Evolutionary conservation across 2,797 vertebrate genomes (phyloP).

Genomic region (Sebastolobus alascanus): DNA sequence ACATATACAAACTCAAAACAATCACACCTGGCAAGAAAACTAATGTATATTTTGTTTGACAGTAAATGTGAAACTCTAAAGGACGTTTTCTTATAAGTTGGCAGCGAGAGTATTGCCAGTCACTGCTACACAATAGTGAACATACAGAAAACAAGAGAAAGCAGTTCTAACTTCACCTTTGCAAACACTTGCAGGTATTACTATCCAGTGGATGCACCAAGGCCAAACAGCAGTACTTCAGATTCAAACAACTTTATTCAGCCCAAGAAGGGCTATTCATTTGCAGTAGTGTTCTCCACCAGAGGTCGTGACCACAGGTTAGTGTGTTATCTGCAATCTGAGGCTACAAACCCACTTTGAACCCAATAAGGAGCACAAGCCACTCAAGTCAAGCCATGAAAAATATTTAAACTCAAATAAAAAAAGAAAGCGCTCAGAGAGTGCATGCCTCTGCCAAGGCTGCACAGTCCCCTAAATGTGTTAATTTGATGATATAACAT

Average conservation of each 20-base stretch:
- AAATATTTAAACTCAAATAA: constrained; percentile 10
- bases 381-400: background rate
- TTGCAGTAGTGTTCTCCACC: background rate
- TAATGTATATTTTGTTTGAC: background rate
- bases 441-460: background rate
- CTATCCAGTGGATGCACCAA: constrained; percentile 5
- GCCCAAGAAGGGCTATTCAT: no score
- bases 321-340: background rate
- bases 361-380: background rate
- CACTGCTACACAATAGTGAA: background rate
- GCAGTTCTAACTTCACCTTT: background rate
- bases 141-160: background rate
- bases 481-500: constrained; percentile 2
- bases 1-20: no score
- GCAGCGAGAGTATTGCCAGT: background rate
- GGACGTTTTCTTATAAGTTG: background rate
- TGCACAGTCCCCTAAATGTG: background rate
- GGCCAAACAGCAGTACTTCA: background rate
- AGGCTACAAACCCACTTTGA: background rate
- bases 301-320: background rate
- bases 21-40: no score
- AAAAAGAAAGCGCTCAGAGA: background rate
- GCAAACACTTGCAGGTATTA: background rate
- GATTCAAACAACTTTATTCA: no score
- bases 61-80: background rate